Conservation (phyloP, 2,113 vertebrate species). For the Melanotaenia duboulayi region DNA sequence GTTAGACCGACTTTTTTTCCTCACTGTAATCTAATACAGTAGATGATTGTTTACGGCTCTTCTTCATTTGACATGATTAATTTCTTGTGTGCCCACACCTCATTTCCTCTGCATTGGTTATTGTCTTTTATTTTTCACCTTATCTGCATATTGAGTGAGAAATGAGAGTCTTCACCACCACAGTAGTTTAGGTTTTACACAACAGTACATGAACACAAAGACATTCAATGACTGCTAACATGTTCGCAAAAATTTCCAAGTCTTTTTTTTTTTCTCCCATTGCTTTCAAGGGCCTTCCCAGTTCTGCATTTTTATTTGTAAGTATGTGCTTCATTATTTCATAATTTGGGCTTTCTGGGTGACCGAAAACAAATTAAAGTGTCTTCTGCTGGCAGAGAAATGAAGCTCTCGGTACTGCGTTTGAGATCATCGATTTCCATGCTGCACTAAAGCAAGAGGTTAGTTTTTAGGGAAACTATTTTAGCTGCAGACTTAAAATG, state of each 20-base stretch:
- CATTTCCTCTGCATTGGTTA: slow-evolving; percentile 38
- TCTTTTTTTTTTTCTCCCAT: slow-evolving; percentile 19
- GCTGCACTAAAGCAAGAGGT: slow-evolving; percentile 86
- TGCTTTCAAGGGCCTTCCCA: slow-evolving; percentile 81
- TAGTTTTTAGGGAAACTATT: slow-evolving; percentile 31
- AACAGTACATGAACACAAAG: too few species aligned
- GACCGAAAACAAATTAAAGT: background rate
- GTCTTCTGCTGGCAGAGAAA: slow-evolving; percentile 70
- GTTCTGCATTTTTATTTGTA: slow-evolving; percentile 83
- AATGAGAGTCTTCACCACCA: background rate
- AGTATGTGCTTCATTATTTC: slow-evolving; percentile 67
- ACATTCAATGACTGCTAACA: background rate
- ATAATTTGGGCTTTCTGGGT: background rate
- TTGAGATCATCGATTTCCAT: slow-evolving; percentile 85
- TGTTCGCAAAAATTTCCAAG: background rate
- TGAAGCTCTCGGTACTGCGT: slow-evolving; percentile 85
- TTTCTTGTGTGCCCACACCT: slow-evolving; percentile 34
- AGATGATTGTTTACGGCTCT: slow-evolving; percentile 13
- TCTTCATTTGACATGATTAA: slow-evolving; percentile 32
- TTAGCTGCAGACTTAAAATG: too few species aligned
- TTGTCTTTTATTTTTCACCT: slow-evolving; percentile 4
- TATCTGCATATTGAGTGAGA: slow-evolving; percentile 27
- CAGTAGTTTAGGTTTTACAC: slow-evolving; percentile 1
- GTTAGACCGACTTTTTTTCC: slow-evolving; percentile 8
- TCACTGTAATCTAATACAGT: slow-evolving; percentile 20